Base-by-base conservation (phyloP, 2,888 invertebrate genomes). In the Polydrusus cervinus region DNA sequence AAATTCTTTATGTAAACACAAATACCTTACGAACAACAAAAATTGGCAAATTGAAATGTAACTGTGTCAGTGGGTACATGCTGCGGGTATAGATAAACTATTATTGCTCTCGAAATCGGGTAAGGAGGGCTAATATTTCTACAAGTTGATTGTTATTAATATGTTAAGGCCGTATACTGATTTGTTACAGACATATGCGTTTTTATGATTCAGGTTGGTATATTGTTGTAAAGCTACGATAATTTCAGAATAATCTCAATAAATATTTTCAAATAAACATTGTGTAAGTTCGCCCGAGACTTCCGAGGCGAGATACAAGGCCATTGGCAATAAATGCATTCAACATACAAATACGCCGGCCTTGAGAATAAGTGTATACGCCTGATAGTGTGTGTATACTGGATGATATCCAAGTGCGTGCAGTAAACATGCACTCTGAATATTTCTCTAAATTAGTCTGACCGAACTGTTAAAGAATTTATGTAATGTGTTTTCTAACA, bases 281-380 rank as follows among this genome's bases (percentile, higher is more conserved):
- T 70, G 61, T 62, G 30, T 62, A 64, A 64, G 71, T 64, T 53
- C 62, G 62, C 71, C 55, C 72, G 49, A 72, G 72, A 72, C 72
- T 72, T 72, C 72, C 72, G 72, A 72, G 66, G 57, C 72, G 65
- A 14, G 61, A 55, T 47, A 67, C 66, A 72, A 72, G 67, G 67
- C 66, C 66, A 25, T 30, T 14, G 43, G 68, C 68, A 68, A 45
- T 68, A 43, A 68, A 57, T 51, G 68, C 68, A 55, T 68, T 45
- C 49, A 70, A 70, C 69, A 70, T 51, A 61, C 61, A 51, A 61
- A 51, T 49, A 25, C 61, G 13, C 47, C 61, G 49, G 30, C 69
- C 61, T 70, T 70, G 49, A 51, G 16, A 65, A 51, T 65, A 65
- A 65, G 38, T 65, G 49, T 51, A 51, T 65, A 51, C 34, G 51